Percentiles rank a stretch among this genome's conserved stretches.
Evolutionary conservation across 2,888 invertebrate species (phyloP).

Genomic region (Disparrhopalites patrizii): DNA sequence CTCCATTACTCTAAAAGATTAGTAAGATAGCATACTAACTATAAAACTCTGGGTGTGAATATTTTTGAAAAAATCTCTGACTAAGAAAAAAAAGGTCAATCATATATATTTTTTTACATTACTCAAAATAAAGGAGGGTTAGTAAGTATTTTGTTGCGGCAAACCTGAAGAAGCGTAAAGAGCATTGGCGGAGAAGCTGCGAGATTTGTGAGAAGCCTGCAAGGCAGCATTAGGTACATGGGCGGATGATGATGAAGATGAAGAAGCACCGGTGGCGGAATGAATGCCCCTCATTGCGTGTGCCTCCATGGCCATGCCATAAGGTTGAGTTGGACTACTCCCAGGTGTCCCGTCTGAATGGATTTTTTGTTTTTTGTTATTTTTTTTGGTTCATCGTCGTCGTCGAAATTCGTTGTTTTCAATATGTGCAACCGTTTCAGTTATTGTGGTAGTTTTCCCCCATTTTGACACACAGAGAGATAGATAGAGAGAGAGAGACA

Average conservation of each 20-base stretch:
- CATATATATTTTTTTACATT: background rate
- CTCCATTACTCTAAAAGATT: no score
- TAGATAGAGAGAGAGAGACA: background rate
- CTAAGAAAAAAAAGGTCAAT: no score
- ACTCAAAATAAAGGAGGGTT: background rate
- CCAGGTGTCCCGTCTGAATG: slow-evolving; percentile 48
- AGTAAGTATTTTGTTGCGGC: slow-evolving; percentile 11
- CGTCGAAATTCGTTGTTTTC: background rate
- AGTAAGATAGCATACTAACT: no score
- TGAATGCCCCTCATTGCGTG: slow-evolving; percentile 21
- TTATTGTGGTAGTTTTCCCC: slow-evolving; percentile 4
- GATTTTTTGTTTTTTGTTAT: no score
- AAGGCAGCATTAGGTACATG: slow-evolving; percentile 41
- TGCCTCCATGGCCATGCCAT: slow-evolving; percentile 24
- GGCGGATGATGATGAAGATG: slow-evolving; percentile 29
- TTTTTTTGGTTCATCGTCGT: slow-evolving; percentile 2
- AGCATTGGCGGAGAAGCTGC: slow-evolving; percentile 51
- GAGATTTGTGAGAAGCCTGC: slow-evolving; percentile 49
- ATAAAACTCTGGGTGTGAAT: no score
- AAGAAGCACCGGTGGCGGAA: slow-evolving; percentile 19
- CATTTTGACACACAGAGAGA: background rate
- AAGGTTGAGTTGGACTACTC: slow-evolving; percentile 48
- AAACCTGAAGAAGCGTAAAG: slow-evolving; percentile 49
- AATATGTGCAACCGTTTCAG: background rate
- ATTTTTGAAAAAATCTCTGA: no score